Percentiles rank a stretch among this genome's conserved stretches.
These are phyloP conservation scores for Onchidella celtica DNA, from an alignment of 2,888 invertebrate genomes.

Conservation along the genomic window DNA sequence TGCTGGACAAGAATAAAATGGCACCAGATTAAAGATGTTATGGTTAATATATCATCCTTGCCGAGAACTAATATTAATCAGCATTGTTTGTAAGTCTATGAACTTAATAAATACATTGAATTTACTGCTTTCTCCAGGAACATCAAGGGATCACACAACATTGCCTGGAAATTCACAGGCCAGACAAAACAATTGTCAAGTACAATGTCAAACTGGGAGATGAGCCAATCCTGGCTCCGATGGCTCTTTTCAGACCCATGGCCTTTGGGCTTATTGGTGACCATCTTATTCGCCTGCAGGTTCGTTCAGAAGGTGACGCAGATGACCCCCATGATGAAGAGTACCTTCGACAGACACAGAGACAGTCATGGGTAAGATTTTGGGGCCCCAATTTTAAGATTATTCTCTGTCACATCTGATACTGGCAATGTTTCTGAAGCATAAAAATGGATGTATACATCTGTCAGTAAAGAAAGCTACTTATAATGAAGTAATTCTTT, in stretches of 20 bases:
- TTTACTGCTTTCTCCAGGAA: slow-evolving; percentile 84
- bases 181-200: slow-evolving; percentile 71
- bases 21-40: no score
- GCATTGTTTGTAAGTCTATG: no score
- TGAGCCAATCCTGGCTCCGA: slow-evolving; percentile 94
- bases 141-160: slow-evolving; percentile 89
- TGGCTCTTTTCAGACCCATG: slow-evolving; percentile 92
- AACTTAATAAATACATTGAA: no score
- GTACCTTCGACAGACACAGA: slow-evolving; percentile 90
- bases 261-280: slow-evolving; percentile 84
- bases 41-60: no score
- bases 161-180: slow-evolving; percentile 76
- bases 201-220: slow-evolving; percentile 88
- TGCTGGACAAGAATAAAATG: no score
- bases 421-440: no score
- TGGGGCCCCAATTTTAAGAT: background rate
- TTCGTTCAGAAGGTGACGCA: slow-evolving; percentile 87
- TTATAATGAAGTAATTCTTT: no score
- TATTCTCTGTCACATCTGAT: no score
- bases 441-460: no score
- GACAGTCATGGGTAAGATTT: slow-evolving; percentile 59
- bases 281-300: slow-evolving; percentile 84
- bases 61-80: no score
- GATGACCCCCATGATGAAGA: slow-evolving; percentile 97
- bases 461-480: no score